Evolutionary conservation across 2,113 vertebrate species (phyloP).

Genomic region (Mustela lutreola): DNA sequence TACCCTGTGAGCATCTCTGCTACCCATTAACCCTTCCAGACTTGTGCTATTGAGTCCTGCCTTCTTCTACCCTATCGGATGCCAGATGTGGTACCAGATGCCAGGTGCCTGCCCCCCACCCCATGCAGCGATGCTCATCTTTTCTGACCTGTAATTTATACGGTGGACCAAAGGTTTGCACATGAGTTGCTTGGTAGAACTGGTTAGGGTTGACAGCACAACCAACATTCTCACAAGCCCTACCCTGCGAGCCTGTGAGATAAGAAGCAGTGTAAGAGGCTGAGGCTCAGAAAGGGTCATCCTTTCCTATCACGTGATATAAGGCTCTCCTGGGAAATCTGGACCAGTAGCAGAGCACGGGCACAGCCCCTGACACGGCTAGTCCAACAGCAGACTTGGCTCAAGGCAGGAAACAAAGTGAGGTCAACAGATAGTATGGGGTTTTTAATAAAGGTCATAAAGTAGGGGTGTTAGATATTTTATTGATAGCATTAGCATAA

Average conservation of each 20-base stretch:
- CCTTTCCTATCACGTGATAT: neutral
- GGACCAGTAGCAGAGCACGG: neutral
- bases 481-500: slow-evolving; percentile 24
- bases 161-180: neutral
- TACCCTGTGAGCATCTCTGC: neutral
- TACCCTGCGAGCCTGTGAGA: neutral
- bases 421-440: neutral
- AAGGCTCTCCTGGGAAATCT: neutral
- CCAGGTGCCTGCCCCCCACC: neutral
- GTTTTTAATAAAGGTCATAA: neutral
- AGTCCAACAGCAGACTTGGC: fast-evolving
- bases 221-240: neutral
- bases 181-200: neutral
- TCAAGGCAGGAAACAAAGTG: neutral
- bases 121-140: neutral
- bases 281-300: neutral
- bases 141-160: neutral
- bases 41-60: neutral
- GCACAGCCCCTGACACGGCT: fast-evolving
- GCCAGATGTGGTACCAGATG: neutral
- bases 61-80: neutral
- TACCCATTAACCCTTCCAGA: neutral
- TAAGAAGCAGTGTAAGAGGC: neutral
- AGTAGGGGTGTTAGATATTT: neutral
- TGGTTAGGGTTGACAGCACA: neutral